A percentile compares a stretch with the other conserved stretches of the same genome.
Conservation (phyloP, 2,113 vertebrate genomes). For the Dasyurus viverrinus region DNA sequence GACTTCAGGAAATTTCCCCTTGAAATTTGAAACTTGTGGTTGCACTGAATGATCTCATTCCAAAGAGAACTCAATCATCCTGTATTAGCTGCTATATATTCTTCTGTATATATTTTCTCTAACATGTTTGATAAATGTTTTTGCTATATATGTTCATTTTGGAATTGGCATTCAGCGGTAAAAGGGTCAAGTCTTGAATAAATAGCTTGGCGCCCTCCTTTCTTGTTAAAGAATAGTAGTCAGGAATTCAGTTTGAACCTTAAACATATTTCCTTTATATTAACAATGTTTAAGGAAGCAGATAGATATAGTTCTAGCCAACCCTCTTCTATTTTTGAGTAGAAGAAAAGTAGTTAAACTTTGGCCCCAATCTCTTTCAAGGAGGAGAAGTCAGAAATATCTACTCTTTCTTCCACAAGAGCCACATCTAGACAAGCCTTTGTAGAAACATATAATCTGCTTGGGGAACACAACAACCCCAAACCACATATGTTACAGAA, state of each 20-base stretch:
- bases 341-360: background rate
- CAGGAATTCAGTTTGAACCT: background rate
- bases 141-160: background rate
- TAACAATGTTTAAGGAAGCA: background rate
- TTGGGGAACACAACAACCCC: background rate
- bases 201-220: no score
- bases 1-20: background rate
- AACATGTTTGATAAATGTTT: background rate
- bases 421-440: background rate
- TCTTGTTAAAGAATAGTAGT: background rate
- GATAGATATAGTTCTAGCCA: background rate
- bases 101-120: background rate
- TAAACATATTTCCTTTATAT: background rate
- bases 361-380: background rate
- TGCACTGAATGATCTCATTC: background rate
- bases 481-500: background rate
- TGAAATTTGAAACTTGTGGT: background rate
- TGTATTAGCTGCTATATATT: background rate
- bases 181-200: background rate
- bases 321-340: background rate
- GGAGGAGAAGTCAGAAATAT: background rate
- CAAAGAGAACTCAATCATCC: background rate
- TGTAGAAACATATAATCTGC: background rate
- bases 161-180: background rate
- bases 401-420: background rate